These are phyloP conservation scores for Nyctibius grandis DNA, from an alignment of 2,797 vertebrate species.

Conservation along the genomic window DNA sequence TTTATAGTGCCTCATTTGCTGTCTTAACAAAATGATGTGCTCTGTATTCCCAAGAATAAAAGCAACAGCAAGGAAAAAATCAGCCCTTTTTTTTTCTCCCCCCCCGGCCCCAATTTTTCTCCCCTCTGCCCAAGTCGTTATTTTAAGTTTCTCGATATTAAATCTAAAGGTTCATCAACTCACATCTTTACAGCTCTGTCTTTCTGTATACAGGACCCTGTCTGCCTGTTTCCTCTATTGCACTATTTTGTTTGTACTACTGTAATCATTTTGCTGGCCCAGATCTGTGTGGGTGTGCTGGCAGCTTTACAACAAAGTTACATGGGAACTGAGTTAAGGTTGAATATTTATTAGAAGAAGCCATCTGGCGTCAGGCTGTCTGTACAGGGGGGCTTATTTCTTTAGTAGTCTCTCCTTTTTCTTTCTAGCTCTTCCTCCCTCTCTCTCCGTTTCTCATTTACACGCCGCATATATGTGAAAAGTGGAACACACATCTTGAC, in stretches of 20 bases:
- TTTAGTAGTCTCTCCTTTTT: conserved; percentile 88
- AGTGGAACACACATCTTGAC: conserved; percentile 73
- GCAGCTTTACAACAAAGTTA: conserved; percentile 97
- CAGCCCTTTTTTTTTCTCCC: not conserved
- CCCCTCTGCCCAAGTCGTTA: conserved; percentile 57
- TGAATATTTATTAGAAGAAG: conserved; percentile 99
- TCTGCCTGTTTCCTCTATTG: conserved; percentile 92
- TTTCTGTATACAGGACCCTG: conserved; percentile 91
- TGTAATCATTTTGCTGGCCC: conserved; percentile 97
- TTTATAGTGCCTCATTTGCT: conserved; percentile 40
- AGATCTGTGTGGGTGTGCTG: conserved; percentile 99
- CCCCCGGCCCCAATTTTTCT: not conserved
- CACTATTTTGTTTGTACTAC: conserved; percentile 94
- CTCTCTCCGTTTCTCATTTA: conserved; percentile 69
- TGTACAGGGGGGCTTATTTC: conserved; percentile 90
- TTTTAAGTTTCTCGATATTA: conserved; percentile 73
- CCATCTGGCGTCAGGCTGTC: conserved; percentile 99
- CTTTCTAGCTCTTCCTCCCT: conserved; percentile 75
- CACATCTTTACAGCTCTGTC: conserved; percentile 82
- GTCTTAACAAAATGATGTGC: conserved; percentile 44
- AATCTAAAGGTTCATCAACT: conserved; percentile 80
- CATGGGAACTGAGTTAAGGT: conserved; percentile 99
- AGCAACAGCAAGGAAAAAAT: conserved; percentile 39
- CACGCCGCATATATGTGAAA: conserved; percentile 66
- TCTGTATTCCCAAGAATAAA: conserved; percentile 44